These are phyloP conservation scores for Catamblyrhynchus diadema DNA, from an alignment of 2,797 vertebrate species.

Conservation along the genomic window DNA sequence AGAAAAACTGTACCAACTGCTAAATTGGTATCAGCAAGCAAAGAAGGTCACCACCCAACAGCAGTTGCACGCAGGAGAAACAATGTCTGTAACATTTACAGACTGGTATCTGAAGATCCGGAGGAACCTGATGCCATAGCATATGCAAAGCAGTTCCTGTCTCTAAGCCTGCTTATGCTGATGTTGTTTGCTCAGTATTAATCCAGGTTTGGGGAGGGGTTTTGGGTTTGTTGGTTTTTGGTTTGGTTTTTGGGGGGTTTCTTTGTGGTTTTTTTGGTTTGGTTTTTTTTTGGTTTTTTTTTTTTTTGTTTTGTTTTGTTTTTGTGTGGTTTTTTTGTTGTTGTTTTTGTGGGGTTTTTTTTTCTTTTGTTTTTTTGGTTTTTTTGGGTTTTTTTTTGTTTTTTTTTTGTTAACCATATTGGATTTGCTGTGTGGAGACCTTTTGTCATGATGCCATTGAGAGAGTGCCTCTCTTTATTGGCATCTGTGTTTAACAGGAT, in stretches of 20 bases:
- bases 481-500: conserved; percentile 58
- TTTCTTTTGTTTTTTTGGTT: no score
- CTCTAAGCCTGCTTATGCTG: conserved; percentile 33
- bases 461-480: conserved; percentile 14
- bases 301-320: no score
- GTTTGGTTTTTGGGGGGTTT: neutral
- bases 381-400: neutral
- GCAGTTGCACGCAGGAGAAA: conserved; percentile 54
- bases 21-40: conserved; percentile 67
- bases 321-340: neutral
- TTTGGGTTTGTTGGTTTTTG: neutral
- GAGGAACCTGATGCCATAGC: conserved; percentile 13
- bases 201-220: neutral
- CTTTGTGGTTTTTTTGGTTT: no score
- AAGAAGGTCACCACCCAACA: conserved; percentile 68
- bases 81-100: conserved; percentile 61
- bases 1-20: conserved; percentile 73
- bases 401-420: neutral
- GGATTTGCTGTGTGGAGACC: conserved; percentile 3
- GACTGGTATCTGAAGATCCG: conserved; percentile 38
- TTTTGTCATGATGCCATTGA: conserved; percentile 25
- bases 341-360: no score
- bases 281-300: neutral
- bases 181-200: conserved; percentile 63
- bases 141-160: conserved; percentile 50